Percentiles rank a stretch among this genome's conserved stretches.
These are phyloP conservation scores for Muntiacus muntjak DNA, from an alignment of 2,113 vertebrate species.

Conservation along the genomic window DNA sequence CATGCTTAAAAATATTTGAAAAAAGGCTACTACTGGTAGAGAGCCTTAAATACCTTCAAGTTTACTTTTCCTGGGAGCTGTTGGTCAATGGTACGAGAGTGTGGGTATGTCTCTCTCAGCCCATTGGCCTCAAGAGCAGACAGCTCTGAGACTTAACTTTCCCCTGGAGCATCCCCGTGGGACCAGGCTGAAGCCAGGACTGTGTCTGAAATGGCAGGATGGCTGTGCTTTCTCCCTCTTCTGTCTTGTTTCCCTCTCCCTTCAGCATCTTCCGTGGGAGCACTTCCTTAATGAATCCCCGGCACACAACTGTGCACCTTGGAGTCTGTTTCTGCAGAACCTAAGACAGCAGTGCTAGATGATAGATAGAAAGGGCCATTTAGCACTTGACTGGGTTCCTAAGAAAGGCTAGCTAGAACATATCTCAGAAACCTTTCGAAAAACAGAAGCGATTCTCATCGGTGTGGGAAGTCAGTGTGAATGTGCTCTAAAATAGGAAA, in stretches of 20 bases:
- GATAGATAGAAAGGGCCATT: not conserved
- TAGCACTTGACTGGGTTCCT: not conserved
- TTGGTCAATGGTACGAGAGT: accelerated
- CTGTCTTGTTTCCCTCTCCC: not conserved
- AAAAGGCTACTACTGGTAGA: not conserved
- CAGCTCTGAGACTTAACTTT: not conserved
- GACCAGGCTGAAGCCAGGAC: not conserved
- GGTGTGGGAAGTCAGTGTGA: not conserved
- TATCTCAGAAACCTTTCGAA: not conserved
- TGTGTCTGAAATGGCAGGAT: too few species aligned
- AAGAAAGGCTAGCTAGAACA: not conserved
- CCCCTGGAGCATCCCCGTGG: not conserved
- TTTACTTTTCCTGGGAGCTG: not conserved
- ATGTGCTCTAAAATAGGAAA: not conserved
- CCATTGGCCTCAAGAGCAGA: not conserved
- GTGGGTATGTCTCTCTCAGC: not conserved
- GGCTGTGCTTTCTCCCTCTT: not conserved
- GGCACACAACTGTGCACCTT: not conserved
- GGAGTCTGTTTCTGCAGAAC: not conserved
- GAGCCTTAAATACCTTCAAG: not conserved
- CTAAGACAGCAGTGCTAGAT: not conserved
- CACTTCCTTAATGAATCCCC: not conserved
- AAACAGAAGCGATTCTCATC: not conserved
- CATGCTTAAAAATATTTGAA: not conserved
- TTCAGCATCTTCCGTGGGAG: not conserved